Percentiles rank a stretch among this genome's conserved stretches.
Evolutionary conservation across 2,888 invertebrate genomes (phyloP).

Genomic region (Philereme transversata): DNA sequence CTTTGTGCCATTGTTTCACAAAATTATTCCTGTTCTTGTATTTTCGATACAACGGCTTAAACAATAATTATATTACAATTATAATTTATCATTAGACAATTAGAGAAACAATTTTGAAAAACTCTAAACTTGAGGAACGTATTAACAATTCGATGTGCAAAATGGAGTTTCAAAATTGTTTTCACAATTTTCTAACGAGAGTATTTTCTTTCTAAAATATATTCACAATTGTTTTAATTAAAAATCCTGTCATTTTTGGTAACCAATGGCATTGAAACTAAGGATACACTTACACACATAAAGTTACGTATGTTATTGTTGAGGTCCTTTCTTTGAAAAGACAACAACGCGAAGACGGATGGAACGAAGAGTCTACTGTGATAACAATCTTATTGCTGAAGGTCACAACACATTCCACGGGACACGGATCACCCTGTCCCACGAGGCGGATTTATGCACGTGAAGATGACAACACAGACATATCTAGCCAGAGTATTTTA

Average conservation of each 20-base stretch:
- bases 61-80: constrained; percentile 81
- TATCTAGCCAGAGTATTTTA: constrained; percentile 46
- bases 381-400: constrained; percentile 71
- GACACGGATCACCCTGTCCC: constrained; percentile 17
- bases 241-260: constrained; percentile 84
- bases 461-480: constrained; percentile 45
- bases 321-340: constrained; percentile 68
- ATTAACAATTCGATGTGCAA: constrained; percentile 82
- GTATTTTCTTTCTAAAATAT: constrained; percentile 74
- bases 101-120: constrained; percentile 72
- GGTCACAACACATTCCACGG: constrained; percentile 57
- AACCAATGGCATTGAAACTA: constrained; percentile 82
- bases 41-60: constrained; percentile 83
- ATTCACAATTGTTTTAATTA: constrained; percentile 79
- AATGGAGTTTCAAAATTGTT: constrained; percentile 68
- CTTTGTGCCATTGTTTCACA: constrained; percentile 84
- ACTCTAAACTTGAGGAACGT: constrained; percentile 73
- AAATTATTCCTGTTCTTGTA: constrained; percentile 84
- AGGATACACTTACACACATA: constrained; percentile 69
- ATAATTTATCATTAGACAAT: constrained; percentile 77
- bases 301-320: constrained; percentile 75
- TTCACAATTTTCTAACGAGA: constrained; percentile 72
- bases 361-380: constrained; percentile 55
- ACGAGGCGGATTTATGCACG: constrained; percentile 42
- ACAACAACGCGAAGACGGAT: constrained; percentile 65